Conservation (phyloP, 2,888 invertebrate genomes). For the Drosophila flavopinicola region DNA sequence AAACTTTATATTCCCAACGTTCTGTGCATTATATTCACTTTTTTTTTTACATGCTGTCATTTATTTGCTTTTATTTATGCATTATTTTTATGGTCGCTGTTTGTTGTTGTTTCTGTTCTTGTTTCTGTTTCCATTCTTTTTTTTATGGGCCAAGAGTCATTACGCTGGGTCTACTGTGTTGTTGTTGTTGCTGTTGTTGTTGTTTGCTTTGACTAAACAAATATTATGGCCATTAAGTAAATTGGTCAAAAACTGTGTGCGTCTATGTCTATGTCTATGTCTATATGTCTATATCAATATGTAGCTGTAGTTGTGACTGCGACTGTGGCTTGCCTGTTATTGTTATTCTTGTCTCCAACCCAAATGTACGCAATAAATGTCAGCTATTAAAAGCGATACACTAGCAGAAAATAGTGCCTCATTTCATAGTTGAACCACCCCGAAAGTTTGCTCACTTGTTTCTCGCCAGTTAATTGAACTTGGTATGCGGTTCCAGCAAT, state of each 20-base stretch:
- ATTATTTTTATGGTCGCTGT: slow-evolving; percentile 71
- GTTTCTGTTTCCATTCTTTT: slow-evolving; percentile 38
- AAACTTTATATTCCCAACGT: slow-evolving; percentile 45
- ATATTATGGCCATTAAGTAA: slow-evolving; percentile 78
- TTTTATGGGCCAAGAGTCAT: slow-evolving; percentile 70
- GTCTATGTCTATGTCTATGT: slow-evolving; percentile 2
- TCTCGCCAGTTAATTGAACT: slow-evolving; percentile 56
- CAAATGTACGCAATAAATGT: slow-evolving; percentile 62
- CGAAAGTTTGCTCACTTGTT: slow-evolving; percentile 20
- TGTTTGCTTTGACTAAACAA: slow-evolving; percentile 77
- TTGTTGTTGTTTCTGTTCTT: slow-evolving; percentile 15
- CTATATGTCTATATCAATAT: slow-evolving; percentile 4
- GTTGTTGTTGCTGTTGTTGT: slow-evolving; percentile 42
- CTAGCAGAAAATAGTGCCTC: slow-evolving; percentile 15
- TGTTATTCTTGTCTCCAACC: slow-evolving; percentile 35
- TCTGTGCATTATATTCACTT: slow-evolving; percentile 24
- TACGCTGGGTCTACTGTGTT: slow-evolving; percentile 44
- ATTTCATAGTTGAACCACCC: slow-evolving; percentile 47
- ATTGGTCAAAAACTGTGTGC: slow-evolving; percentile 65
- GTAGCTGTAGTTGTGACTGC: slow-evolving; percentile 14
- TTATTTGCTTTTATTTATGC: slow-evolving; percentile 78
- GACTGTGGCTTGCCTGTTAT: slow-evolving; percentile 35
- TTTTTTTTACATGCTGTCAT: slow-evolving; percentile 69
- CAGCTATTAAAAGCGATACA: slow-evolving; percentile 58
- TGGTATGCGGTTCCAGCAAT: slow-evolving; percentile 63